A percentile compares a stretch with the other conserved stretches of the same genome.
These are phyloP conservation scores for Diarsia rubi DNA, from an alignment of 2,888 invertebrate genomes.

Conservation along the genomic window DNA sequence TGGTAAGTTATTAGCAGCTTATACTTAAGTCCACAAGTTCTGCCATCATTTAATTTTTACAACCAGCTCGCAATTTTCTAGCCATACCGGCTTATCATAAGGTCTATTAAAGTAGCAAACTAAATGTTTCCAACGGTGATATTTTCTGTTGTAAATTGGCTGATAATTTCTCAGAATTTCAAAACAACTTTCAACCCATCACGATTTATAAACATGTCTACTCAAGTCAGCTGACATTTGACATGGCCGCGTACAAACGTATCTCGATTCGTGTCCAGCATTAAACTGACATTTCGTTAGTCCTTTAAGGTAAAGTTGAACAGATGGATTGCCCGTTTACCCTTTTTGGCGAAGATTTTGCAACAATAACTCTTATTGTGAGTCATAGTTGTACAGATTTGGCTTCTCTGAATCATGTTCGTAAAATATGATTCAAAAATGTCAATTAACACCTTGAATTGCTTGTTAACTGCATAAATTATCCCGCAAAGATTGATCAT, in stretches of 20 bases:
- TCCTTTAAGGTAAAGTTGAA: slow-evolving; percentile 67
- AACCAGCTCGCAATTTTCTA: slow-evolving; percentile 38
- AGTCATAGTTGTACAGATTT: slow-evolving; percentile 28
- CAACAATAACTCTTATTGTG: slow-evolving; percentile 52
- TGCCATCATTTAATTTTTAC: slow-evolving; percentile 45
- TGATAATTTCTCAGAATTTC: slow-evolving; percentile 35
- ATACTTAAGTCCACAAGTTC: slow-evolving; percentile 25
- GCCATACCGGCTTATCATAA: not conserved
- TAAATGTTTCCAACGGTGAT: slow-evolving; percentile 10
- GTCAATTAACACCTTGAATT: slow-evolving; percentile 18
- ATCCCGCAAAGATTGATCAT: not conserved
- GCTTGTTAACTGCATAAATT: slow-evolving; percentile 17
- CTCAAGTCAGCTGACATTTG: slow-evolving; percentile 61
- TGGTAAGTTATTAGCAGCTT: not conserved
- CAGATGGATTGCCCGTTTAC: slow-evolving; percentile 54
- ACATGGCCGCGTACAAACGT: slow-evolving; percentile 47
- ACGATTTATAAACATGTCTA: slow-evolving; percentile 46
- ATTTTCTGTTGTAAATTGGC: slow-evolving; percentile 22
- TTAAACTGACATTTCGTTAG: slow-evolving; percentile 74
- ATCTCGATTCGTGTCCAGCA: slow-evolving; percentile 62
- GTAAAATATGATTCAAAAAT: slow-evolving; percentile 10
- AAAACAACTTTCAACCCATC: slow-evolving; percentile 53
- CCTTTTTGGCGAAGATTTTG: slow-evolving; percentile 57
- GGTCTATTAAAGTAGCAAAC: slow-evolving; percentile 22
- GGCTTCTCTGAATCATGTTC: slow-evolving; percentile 12